Evolutionary conservation across 2,888 invertebrate species (phyloP).

Genomic region (Pogonocherus hispidulus): DNA sequence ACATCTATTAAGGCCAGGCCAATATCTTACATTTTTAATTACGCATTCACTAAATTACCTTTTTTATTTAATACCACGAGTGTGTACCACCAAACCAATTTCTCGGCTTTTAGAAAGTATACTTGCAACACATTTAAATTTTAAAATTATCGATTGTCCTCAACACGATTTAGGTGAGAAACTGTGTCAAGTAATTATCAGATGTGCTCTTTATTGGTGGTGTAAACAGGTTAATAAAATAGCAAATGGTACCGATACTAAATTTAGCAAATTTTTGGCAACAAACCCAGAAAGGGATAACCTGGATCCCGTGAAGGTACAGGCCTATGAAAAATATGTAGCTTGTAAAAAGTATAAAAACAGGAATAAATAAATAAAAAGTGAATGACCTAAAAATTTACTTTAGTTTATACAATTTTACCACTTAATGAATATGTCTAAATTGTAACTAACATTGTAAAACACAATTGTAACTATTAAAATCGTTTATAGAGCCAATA

Average conservation of each 20-base stretch:
- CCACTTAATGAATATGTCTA: too few species aligned
- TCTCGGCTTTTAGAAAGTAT: not conserved
- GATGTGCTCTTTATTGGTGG: not conserved
- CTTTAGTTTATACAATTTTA: too few species aligned
- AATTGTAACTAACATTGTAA: too few species aligned
- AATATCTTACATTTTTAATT: slow-evolving; percentile 6
- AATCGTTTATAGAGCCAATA: too few species aligned
- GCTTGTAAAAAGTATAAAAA: not conserved
- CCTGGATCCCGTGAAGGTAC: not conserved
- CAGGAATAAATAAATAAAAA: too few species aligned
- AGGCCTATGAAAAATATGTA: not conserved
- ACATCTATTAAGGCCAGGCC: slow-evolving; percentile 18
- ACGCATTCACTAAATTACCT: not conserved
- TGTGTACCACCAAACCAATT: not conserved
- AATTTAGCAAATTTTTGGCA: not conserved
- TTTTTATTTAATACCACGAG: not conserved
- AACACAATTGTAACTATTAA: too few species aligned
- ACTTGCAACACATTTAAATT: not conserved
- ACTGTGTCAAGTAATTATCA: not conserved
- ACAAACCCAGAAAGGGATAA: not conserved
- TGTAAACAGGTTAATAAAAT: not conserved
- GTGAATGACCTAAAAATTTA: too few species aligned
- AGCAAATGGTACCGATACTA: not conserved
- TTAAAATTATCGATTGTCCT: not conserved
- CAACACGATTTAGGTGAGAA: not conserved